These are phyloP conservation scores for Isurus oxyrinchus DNA, from an alignment of 2,113 vertebrate species.

Conservation along the genomic window DNA sequence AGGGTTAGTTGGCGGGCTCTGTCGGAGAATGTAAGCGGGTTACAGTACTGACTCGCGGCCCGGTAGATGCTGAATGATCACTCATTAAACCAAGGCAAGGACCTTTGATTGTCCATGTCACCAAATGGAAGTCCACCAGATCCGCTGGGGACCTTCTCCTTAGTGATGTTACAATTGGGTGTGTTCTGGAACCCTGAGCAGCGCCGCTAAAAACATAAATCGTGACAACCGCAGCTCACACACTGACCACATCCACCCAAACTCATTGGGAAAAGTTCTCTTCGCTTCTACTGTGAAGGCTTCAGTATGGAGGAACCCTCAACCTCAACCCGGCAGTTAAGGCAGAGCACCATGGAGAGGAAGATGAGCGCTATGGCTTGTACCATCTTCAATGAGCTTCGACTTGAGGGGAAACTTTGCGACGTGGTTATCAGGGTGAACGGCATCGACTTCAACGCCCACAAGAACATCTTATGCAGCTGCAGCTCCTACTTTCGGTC, in stretches of 20 bases:
- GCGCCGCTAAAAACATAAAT: slow-evolving; percentile 7
- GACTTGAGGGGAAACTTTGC: slow-evolving; percentile 65
- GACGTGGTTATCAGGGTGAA: slow-evolving; percentile 65
- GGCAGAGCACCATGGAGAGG: slow-evolving; percentile 54
- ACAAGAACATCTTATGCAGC: slow-evolving; percentile 73
- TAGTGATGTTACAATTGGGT: slow-evolving; percentile 50
- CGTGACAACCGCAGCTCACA: slow-evolving; percentile 27
- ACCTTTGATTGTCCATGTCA: slow-evolving; percentile 24
- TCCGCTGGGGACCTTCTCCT: neutral
- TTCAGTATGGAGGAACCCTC: slow-evolving; percentile 42
- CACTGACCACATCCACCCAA: neutral
- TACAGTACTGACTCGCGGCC: neutral
- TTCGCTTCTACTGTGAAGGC: neutral
- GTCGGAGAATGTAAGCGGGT: neutral
- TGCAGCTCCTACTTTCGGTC: slow-evolving; percentile 74
- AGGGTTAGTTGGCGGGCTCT: neutral
- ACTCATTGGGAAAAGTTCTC: neutral
- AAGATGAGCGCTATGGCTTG: slow-evolving; percentile 57
- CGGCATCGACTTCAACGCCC: slow-evolving; percentile 61
- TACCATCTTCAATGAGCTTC: slow-evolving; percentile 62
- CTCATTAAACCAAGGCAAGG: neutral
- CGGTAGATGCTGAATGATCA: neutral
- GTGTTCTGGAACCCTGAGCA: slow-evolving; percentile 47
- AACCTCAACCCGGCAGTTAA: slow-evolving; percentile 36
- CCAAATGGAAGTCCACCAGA: neutral